Conservation (phyloP, 2,797 vertebrate genomes). For the Rhinichthys osculus region DNA sequence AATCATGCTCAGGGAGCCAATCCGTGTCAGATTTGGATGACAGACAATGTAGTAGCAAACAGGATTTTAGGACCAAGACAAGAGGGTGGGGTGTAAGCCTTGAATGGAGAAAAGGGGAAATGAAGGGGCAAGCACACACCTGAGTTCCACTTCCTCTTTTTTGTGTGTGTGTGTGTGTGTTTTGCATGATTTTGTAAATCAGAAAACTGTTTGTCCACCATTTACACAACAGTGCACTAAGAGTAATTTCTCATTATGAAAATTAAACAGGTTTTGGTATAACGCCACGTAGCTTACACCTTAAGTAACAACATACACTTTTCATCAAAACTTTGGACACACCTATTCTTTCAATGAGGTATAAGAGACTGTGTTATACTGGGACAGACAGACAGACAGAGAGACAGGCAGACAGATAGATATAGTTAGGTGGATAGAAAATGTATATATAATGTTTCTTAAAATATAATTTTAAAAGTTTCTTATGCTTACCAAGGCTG, state of each 20-base stretch:
- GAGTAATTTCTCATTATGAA: conserved; percentile 19
- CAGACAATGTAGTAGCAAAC: conserved; percentile 70
- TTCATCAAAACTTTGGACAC: neutral
- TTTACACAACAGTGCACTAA: neutral
- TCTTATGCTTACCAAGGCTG: neutral
- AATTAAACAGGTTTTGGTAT: neutral
- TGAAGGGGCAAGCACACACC: conserved; percentile 50
- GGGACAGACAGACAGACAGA: too few relatives aligned
- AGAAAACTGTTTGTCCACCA: conserved; percentile 9
- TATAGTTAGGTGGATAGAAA: too few relatives aligned
- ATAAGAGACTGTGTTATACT: neutral
- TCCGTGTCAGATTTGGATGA: conserved; percentile 54
- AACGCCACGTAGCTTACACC: neutral
- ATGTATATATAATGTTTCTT: too few relatives aligned
- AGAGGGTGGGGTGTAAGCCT: conserved; percentile 52
- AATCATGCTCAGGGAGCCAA: conserved; percentile 71
- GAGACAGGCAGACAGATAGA: too few relatives aligned
- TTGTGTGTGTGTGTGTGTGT: conserved; percentile 11
- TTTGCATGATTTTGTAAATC: conserved; percentile 33
- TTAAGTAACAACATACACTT: neutral
- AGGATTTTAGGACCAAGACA: conserved; percentile 71
- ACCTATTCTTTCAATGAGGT: neutral
- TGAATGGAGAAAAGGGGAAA: conserved; percentile 60
- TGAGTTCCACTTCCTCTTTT: conserved; percentile 56
- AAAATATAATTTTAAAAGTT: too few relatives aligned